Conservation (phyloP, 1,140 invertebrate species). For the Goniozus legneri region DNA sequence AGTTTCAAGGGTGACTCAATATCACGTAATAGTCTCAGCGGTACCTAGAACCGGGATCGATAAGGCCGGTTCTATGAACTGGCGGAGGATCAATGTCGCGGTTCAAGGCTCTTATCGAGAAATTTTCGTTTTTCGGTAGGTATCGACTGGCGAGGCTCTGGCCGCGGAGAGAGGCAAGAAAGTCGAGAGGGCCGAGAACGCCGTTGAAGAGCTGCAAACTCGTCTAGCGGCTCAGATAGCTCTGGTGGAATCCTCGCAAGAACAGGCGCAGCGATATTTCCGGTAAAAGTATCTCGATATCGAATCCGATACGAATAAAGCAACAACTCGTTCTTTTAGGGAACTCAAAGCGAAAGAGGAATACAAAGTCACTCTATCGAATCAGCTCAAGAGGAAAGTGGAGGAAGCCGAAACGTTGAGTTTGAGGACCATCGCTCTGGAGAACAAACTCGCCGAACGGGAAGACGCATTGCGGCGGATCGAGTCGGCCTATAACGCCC, state of each 20-base stretch:
- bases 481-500: slow-evolving; percentile 31
- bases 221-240: slow-evolving; percentile 33
- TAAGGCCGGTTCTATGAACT: slow-evolving; percentile 27
- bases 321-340: slow-evolving; percentile 12
- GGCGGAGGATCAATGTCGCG: not conserved
- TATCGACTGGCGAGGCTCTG: slow-evolving; percentile 29
- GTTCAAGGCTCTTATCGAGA: not conserved
- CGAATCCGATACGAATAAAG: not conserved
- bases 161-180: slow-evolving; percentile 19
- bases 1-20: slow-evolving; percentile 37
- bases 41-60: slow-evolving; percentile 26
- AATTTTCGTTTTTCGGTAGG: slow-evolving; percentile 15
- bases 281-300: slow-evolving; percentile 13
- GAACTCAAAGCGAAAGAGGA: slow-evolving; percentile 21
- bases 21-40: slow-evolving; percentile 28
- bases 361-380: slow-evolving; percentile 25
- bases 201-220: slow-evolving; percentile 32
- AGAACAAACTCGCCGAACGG: slow-evolving; percentile 30
- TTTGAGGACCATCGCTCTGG: slow-evolving; percentile 24
- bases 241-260: slow-evolving; percentile 32
- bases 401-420: slow-evolving; percentile 20
- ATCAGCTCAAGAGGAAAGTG: slow-evolving; percentile 23
- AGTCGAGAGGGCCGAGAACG: slow-evolving; percentile 25
- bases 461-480: slow-evolving; percentile 29
- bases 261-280: slow-evolving; percentile 33